Conservation (phyloP, 1,140 invertebrate species). For the Oncopodura yosiiana region DNA sequence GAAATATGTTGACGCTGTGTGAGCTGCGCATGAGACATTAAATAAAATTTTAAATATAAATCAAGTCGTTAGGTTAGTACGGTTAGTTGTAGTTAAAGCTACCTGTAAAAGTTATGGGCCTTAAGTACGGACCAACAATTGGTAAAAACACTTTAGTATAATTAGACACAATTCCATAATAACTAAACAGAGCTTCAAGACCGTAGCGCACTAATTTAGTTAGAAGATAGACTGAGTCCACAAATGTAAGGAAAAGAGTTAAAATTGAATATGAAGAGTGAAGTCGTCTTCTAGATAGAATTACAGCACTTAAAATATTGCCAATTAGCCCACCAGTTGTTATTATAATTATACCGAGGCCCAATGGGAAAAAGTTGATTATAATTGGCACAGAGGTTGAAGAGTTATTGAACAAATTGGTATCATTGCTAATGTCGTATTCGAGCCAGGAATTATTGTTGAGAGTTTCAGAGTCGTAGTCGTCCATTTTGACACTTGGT, state of each 20-base stretch:
- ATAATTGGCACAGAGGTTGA: conserved; percentile 6
- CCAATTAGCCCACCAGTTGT: conserved; percentile 13
- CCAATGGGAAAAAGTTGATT: conserved; percentile 17
- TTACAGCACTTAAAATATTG: conserved; percentile 16
- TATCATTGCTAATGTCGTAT: no score
- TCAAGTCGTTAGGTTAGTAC: background rate
- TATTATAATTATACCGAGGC: conserved; percentile 14
- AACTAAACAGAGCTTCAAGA: conserved; percentile 5
- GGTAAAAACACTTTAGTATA: conserved; percentile 18
- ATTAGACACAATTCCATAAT: background rate
- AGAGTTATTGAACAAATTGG: no score
- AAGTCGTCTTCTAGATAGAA: conserved; percentile 8
- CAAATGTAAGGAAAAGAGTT: conserved; percentile 9
- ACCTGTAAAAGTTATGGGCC: conserved; percentile 23
- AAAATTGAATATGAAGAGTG: conserved; percentile 17
- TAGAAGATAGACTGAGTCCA: conserved; percentile 20
- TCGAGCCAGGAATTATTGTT: no score
- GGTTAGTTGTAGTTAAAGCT: background rate
- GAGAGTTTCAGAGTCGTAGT: no score
- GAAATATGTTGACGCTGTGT: conserved; percentile 23
- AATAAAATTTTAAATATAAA: background rate
- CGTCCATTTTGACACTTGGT: no score
- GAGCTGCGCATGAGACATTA: conserved; percentile 8
- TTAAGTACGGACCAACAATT: conserved; percentile 13
- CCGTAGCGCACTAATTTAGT: conserved; percentile 16